Evolutionary conservation across 2,113 vertebrate genomes (phyloP).

Genomic region (Mormoops blainvillei): DNA sequence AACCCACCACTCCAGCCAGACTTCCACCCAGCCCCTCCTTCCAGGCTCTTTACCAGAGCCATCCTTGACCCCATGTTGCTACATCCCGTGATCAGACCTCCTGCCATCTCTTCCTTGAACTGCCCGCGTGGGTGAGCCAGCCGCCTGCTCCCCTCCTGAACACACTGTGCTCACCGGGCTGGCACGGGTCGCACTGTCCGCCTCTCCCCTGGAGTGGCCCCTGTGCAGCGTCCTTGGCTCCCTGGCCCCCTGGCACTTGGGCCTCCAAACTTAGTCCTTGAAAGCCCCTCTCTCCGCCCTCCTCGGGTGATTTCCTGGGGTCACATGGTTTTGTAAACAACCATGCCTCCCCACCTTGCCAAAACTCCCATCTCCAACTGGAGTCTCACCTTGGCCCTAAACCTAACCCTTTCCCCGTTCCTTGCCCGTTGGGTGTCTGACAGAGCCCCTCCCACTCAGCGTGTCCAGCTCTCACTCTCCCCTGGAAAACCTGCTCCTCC

Average conservation of each 20-base stretch:
- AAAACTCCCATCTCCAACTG: background rate
- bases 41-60: background rate
- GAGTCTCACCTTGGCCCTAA: background rate
- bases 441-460: background rate
- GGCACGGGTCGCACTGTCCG: background rate
- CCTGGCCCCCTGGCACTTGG: rapidly evolving
- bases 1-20: background rate
- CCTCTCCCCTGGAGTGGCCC: background rate
- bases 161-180: background rate
- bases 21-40: background rate
- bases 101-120: background rate
- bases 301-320: background rate
- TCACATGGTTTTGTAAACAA: background rate
- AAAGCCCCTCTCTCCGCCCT: background rate
- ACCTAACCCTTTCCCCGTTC: background rate
- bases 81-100: background rate
- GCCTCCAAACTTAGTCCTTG: background rate
- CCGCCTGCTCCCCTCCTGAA: background rate
- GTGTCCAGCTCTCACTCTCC: background rate
- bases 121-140: background rate
- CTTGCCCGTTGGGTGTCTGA: background rate
- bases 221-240: background rate
- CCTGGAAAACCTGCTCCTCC: background rate
- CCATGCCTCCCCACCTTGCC: background rate
- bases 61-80: background rate